phyloP scores from a whole-genome alignment of 2,888 invertebrate species.

The Ryuthela nishihirai region DNA sequence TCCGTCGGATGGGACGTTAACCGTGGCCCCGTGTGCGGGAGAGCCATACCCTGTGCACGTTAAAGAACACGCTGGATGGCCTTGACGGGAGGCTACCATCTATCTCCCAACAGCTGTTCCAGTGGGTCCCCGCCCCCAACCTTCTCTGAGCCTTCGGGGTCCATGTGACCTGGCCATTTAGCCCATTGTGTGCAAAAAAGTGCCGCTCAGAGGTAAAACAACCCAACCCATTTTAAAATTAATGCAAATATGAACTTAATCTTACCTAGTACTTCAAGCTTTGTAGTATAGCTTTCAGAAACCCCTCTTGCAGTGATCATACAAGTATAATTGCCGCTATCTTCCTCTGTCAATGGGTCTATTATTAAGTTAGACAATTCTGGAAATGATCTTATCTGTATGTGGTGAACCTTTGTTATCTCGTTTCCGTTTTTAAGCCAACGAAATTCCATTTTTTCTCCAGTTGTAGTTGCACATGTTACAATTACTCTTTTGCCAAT shows the following conservation, averaged over 20 bases:
- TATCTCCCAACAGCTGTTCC: no score
- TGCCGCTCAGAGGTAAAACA: no score
- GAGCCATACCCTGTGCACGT: no score
- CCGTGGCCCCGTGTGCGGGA: no score
- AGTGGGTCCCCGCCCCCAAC: no score
- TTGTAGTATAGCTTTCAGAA: constrained; percentile 18
- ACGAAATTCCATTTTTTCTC: constrained; percentile 13
- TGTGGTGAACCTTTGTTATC: background rate
- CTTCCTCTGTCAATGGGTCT: constrained; percentile 17
- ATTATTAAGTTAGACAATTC: constrained; percentile 26
- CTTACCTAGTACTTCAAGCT: constrained; percentile 23
- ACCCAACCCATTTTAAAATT: background rate
- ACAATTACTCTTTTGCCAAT: constrained; percentile 24
- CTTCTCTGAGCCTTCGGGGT: no score
- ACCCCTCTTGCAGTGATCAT: constrained; percentile 16
- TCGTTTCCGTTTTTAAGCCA: constrained; percentile 31
- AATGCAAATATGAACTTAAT: background rate
- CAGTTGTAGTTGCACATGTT: constrained; percentile 15
- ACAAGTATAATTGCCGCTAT: constrained; percentile 38
- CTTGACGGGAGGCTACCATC: no score
- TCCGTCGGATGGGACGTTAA: no score
- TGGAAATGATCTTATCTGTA: constrained; percentile 6
- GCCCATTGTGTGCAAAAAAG: no score
- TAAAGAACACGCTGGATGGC: no score
- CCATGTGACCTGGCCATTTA: no score